A percentile compares a stretch with the other conserved stretches of the same genome.
phyloP scores from a whole-genome alignment of 1,140 invertebrate species.

The Lysiphlebus fabarum region DNA sequence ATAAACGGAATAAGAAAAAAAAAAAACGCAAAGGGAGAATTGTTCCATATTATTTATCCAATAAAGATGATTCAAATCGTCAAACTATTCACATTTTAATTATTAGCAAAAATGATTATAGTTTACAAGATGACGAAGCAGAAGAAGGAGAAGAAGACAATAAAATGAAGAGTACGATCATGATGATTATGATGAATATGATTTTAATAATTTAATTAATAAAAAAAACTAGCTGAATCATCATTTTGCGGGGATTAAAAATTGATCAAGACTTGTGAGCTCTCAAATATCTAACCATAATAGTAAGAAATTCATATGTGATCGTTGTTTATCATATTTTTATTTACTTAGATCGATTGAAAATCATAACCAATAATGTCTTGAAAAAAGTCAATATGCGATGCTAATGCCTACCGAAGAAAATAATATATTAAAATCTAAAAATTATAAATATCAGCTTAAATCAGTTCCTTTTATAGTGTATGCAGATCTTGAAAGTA shows the following conservation, averaged over 20 bases:
- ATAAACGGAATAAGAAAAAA: too few species aligned
- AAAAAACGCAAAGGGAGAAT: too few species aligned
- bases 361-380: constrained; percentile 28
- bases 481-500: constrained; percentile 1
- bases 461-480: constrained; percentile 21
- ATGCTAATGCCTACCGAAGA: constrained; percentile 13
- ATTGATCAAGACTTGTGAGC: constrained; percentile 19
- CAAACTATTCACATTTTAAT: too few species aligned
- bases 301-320: constrained; percentile 16
- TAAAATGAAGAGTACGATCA: too few species aligned
- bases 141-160: too few species aligned
- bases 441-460: constrained; percentile 23
- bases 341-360: neutral
- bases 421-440: constrained; percentile 16
- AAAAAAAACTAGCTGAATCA: constrained; percentile 15
- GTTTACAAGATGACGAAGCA: too few species aligned
- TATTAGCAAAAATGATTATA: too few species aligned
- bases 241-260: constrained; percentile 25
- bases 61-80: too few species aligned
- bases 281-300: constrained; percentile 17
- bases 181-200: too few species aligned
- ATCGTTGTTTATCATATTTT: constrained; percentile 26
- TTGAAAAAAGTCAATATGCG: constrained; percentile 25
- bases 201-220: too few species aligned
- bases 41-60: too few species aligned